Percentiles rank a stretch among this genome's conserved stretches.
Conservation (phyloP, 2,797 vertebrate species). For the Bufotes viridis region DNA sequence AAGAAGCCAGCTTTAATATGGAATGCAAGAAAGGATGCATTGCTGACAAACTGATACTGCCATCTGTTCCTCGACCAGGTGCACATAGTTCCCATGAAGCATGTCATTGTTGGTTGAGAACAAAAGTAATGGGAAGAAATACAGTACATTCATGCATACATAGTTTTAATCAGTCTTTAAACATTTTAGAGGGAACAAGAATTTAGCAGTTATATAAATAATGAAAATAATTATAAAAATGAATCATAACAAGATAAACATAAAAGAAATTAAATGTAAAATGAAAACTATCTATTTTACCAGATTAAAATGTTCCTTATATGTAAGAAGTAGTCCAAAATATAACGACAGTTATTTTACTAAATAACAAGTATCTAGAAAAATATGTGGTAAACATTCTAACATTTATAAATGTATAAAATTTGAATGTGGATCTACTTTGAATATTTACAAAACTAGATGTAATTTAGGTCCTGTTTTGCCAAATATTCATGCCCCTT, state of each 20-base stretch:
- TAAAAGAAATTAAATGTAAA: background rate
- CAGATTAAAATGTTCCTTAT: background rate
- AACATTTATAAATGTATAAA: too few species aligned
- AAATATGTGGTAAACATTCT: too few species aligned
- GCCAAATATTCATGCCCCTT: too few species aligned
- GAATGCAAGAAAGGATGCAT: conserved; percentile 48
- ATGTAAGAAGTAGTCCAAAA: too few species aligned
- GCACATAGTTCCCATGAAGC: conserved; percentile 42
- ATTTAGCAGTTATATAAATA: background rate
- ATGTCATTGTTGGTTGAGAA: conserved; percentile 49
- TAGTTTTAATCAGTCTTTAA: conserved; percentile 3
- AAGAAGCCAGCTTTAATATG: conserved; percentile 46
- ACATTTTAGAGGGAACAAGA: background rate
- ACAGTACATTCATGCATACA: background rate
- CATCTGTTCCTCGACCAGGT: conserved; percentile 49
- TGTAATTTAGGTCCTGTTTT: too few species aligned
- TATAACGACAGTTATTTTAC: too few species aligned
- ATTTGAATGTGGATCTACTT: too few species aligned
- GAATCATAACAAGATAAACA: background rate
- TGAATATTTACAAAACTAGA: too few species aligned
- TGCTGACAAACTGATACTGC: conserved; percentile 51
- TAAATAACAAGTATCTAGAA: too few species aligned
- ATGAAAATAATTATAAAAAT: background rate
- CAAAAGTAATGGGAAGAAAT: conserved; percentile 21
- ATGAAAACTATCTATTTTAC: background rate